Evolutionary conservation across 2,113 vertebrate genomes (phyloP).

Genomic region (Gymnogyps californianus): DNA sequence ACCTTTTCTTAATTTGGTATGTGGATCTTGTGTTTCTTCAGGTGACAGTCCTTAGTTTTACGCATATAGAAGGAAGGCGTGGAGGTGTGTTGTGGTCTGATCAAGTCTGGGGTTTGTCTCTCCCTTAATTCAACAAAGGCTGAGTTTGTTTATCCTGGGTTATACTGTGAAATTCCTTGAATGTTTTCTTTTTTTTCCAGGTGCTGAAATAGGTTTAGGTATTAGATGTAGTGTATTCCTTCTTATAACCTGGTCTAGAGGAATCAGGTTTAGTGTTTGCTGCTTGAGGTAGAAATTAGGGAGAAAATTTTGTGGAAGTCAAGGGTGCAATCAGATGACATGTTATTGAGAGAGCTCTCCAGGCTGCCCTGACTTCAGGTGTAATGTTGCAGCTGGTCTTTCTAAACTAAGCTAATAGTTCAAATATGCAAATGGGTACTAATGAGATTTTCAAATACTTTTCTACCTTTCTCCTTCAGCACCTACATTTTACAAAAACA

Average conservation of each 20-base stretch:
- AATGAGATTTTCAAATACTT: background rate
- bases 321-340: rapidly evolving
- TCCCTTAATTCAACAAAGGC: background rate
- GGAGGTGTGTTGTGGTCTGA: background rate
- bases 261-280: rapidly evolving
- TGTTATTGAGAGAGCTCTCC: background rate
- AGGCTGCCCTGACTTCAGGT: background rate
- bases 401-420: background rate
- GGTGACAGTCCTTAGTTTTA: background rate
- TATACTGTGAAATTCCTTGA: background rate
- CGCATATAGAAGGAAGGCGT: rapidly evolving
- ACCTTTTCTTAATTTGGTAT: background rate
- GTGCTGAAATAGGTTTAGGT: too few species aligned
- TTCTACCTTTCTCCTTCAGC: background rate
- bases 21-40: background rate
- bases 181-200: background rate
- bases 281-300: background rate
- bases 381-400: background rate
- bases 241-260: too few species aligned
- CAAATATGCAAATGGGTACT: background rate
- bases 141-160: background rate
- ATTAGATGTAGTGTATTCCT: background rate
- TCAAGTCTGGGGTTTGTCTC: background rate
- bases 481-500: rapidly evolving
- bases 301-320: background rate